Evolutionary conservation across 92 coral and sea anemone species (phyloP), one percentile per base, ranked within the genome.

Genomic region (Palythoa heliodiscus): DNA sequence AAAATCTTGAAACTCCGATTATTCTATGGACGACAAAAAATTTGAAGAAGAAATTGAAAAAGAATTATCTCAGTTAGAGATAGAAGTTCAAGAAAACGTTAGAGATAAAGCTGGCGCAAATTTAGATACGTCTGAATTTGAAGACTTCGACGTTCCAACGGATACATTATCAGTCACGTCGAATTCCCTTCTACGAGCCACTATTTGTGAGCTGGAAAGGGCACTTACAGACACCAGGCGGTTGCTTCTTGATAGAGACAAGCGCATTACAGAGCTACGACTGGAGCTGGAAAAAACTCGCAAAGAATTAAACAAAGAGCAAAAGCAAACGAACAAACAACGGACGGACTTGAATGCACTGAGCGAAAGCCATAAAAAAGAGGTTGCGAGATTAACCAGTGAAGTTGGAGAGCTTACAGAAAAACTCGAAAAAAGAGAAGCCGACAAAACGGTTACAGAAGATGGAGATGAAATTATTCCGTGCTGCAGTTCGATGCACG

Each of bases 401-500:
- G 94, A 93, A 81, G 88, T 95, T 71, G 87, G 73, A 67, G 92
- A 90, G 48, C 87, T 97, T 53, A 90, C 70, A 73, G 90, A 88
- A 53, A 90, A 79, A 71, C 87, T 94, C 5, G 83, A 87, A 38
- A 86, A 86, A 60, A 83, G 17, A 22, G 95, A 81, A 77, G 85
- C 75, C 23, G 76, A 83, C 61, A 71, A 82, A 47, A 92, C 84
- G 37, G 16, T 57, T 55, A 66, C 76, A 1, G 95, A 92, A 29
- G 97, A 95, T 20, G 85, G 95, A 7, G 98, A 94, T 11, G 99
- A 94, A 39, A 92, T 96, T 3, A 83, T 94, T 9, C 93, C 98
- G 11, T 96, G 99, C 54, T 96, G 99, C 74, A 92, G 98, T 0
- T 96, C 99, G 4, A 96, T 96, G 99, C 88, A 96, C 50, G 99